phyloP scores from a whole-genome alignment of 2,888 invertebrate genomes.

The Argyresthia goedartella region DNA sequence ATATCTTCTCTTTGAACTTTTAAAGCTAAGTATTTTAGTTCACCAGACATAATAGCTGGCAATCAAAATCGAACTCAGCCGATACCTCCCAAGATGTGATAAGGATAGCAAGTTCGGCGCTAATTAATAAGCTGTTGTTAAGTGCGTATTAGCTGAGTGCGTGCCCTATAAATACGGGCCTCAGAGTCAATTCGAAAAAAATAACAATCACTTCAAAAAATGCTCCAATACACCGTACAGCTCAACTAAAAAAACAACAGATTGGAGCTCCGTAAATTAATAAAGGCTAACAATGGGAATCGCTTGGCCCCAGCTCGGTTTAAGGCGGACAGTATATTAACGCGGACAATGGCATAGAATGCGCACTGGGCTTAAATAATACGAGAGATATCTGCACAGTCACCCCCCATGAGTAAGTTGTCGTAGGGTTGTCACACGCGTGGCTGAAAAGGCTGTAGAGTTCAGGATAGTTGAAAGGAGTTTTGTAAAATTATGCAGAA shows the following conservation, averaged over 20 bases:
- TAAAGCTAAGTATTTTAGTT: too few species aligned
- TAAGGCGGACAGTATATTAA: slow-evolving; percentile 27
- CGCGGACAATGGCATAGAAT: slow-evolving; percentile 21
- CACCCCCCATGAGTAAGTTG: neutral
- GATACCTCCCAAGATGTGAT: too few species aligned
- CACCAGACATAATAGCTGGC: too few species aligned
- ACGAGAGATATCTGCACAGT: slow-evolving; percentile 10
- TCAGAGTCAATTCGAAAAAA: too few species aligned
- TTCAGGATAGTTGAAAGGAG: neutral
- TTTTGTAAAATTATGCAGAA: neutral
- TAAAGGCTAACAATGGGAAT: slow-evolving; percentile 27
- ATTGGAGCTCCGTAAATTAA: slow-evolving; percentile 32
- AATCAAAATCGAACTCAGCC: too few species aligned
- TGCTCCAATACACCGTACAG: neutral
- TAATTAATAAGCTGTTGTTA: too few species aligned
- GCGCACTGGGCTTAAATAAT: slow-evolving; percentile 25
- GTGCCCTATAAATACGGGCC: too few species aligned
- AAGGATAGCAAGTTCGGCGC: too few species aligned
- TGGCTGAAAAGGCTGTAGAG: neutral
- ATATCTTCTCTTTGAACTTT: too few species aligned
- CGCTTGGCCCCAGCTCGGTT: slow-evolving; percentile 11
- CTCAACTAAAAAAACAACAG: slow-evolving; percentile 5
- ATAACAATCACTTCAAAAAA: too few species aligned
- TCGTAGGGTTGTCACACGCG: neutral
- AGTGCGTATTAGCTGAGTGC: too few species aligned